Evolutionary conservation across 2,797 vertebrate genomes (phyloP).

Genomic region (Mormyrus proboscirostris): DNA sequence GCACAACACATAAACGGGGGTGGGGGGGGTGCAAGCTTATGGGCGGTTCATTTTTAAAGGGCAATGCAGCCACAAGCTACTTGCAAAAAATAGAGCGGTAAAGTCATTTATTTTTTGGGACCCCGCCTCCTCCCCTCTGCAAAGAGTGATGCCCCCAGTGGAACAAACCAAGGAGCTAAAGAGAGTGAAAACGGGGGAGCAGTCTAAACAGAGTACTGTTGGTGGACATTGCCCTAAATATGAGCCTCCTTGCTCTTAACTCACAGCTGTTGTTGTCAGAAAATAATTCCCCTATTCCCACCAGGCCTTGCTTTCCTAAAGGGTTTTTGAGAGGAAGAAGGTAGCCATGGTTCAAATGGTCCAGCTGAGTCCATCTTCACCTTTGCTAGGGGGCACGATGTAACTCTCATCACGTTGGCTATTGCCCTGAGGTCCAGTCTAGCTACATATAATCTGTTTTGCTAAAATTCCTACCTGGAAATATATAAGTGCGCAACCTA

Average conservation of each 20-base stretch:
- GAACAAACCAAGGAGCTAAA: neutral
- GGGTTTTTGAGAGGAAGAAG: neutral
- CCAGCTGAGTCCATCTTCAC: neutral
- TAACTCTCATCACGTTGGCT: neutral
- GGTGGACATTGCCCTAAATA: neutral
- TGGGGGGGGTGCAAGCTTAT: neutral
- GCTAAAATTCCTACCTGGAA: neutral
- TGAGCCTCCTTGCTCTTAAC: neutral
- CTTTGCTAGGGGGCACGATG: neutral
- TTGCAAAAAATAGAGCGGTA: neutral
- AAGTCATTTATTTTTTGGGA: neutral
- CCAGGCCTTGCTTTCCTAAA: neutral
- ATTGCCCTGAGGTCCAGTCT: neutral
- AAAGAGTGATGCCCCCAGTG: neutral
- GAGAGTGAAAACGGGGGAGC: neutral
- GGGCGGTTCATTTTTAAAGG: neutral
- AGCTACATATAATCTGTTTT: neutral
- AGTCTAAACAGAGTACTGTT: neutral
- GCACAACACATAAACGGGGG: neutral
- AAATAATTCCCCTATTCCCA: neutral
- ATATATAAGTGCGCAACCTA: neutral
- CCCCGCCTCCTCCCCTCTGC: neutral
- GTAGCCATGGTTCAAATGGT: neutral
- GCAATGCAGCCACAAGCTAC: neutral
- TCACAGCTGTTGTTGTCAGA: conserved; percentile 13